Base-by-base conservation (phyloP, 2,797 vertebrate genomes). In the Chromobotia macracanthus region DNA sequence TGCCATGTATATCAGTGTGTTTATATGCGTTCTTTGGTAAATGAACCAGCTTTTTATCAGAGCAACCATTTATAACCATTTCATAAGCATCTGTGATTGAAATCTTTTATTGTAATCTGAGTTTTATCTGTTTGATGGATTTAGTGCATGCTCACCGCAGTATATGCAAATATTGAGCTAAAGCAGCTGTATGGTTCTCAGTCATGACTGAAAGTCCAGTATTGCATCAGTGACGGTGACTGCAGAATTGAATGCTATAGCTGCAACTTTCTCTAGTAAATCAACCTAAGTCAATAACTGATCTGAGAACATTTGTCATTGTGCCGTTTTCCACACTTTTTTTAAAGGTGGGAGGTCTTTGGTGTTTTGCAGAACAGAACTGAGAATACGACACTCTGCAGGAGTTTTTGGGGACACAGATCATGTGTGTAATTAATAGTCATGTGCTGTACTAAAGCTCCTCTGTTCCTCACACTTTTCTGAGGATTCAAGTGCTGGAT, bases 211-310 rank as follows among this genome's bases (percentile, higher is more conserved):
- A 53, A 80, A 16, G 18, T 44, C 11, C 46, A 75, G 51, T 16
- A 68, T 75, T 68, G 23, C 25, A 72, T 31, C 31, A 46, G 55
- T 6, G 44, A 77, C 31, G 38, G 55, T 6, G 44, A 77, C 31
- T 18, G n/a, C 41, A 56, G n/a, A 53, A 64, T 70, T 48, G 72
- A 74, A 4, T 60, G 76, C 76, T 77, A 68, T 41, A 7, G 77
- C 31, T 44, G 76, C 68, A 72, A 64, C 60, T 75, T 80, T 85
- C 19, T 4, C 41, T 51, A 50, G 48, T 78, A 77, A 75, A 80
- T 58, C 65, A 71, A 61, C 25, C 60, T 44, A 72, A 67, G 64
- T 80, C 73, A 75, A 80, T 80, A 80, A 77, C 44, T 69, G 16
- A 63, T 70, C 23, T 18, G 67, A 74, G 73, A 67, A 68, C 38